A percentile compares a stretch with the other conserved stretches of the same genome.
Conservation (phyloP, 2,888 invertebrate genomes). For the Lapara coniferarum region DNA sequence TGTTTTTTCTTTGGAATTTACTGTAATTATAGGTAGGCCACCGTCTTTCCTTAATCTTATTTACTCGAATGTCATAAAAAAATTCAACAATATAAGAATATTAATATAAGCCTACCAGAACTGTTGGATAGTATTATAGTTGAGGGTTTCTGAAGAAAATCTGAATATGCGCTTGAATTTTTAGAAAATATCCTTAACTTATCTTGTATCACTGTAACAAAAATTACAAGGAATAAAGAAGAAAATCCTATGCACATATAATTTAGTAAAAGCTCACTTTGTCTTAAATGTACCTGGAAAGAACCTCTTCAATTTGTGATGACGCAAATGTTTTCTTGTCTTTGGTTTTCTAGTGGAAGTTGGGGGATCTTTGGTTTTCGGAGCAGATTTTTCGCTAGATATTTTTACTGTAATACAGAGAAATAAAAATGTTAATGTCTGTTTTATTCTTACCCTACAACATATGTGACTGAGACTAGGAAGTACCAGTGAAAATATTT, state of each 20-base stretch:
- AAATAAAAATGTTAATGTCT: no score
- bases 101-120: not conserved
- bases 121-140: not conserved
- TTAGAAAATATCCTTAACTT: slow-evolving; percentile 11
- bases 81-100: not conserved
- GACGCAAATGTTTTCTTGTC: not conserved
- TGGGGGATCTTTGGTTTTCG: not conserved
- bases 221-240: not conserved
- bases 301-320: slow-evolving; percentile 3
- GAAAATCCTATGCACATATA: not conserved
- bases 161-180: not conserved
- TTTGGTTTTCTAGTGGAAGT: no score
- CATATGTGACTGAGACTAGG: no score
- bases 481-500: no score
- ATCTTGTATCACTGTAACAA: slow-evolving; percentile 3
- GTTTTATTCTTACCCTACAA: no score
- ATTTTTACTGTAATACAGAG: not conserved
- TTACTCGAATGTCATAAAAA: not conserved
- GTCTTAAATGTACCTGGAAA: slow-evolving; percentile 1
- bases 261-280: not conserved
- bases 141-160: not conserved
- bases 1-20: not conserved
- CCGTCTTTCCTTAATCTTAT: not conserved
- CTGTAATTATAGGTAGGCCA: not conserved
- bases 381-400: not conserved